These are phyloP conservation scores for Lophura nycthemera DNA, from an alignment of 2,113 vertebrate species.

Conservation along the genomic window DNA sequence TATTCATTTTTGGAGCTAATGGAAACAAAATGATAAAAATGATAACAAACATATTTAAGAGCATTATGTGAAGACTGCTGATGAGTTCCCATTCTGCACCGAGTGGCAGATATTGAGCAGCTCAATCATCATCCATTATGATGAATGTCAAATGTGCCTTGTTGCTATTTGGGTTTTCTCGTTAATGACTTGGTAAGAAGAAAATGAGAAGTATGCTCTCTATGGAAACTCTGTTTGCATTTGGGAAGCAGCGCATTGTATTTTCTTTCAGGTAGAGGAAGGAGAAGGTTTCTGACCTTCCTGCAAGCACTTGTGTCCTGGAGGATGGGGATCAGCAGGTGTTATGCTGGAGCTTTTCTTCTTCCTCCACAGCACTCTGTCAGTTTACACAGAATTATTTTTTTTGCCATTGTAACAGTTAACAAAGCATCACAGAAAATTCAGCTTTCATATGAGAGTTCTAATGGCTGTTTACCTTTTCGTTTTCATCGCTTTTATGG, in stretches of 20 bases:
- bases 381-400: neutral
- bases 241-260: neutral
- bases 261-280: neutral
- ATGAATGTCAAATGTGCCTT: neutral
- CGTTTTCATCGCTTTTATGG: neutral
- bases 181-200: neutral
- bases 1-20: neutral
- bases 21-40: neutral
- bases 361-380: neutral
- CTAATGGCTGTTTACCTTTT: neutral
- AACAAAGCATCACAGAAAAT: neutral
- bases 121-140: neutral
- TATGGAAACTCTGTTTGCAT: neutral
- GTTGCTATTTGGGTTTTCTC: neutral
- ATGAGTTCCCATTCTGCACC: neutral
- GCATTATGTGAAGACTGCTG: neutral
- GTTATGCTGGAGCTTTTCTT: neutral
- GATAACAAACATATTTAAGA: neutral
- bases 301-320: fast-evolving
- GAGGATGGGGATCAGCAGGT: neutral
- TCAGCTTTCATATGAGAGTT: neutral
- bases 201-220: neutral
- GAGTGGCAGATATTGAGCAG: neutral
- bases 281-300: neutral
- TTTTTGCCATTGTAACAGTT: neutral